Evolutionary conservation across 2,113 vertebrate genomes (phyloP).

Genomic region (Hippocampus zosterae): DNA sequence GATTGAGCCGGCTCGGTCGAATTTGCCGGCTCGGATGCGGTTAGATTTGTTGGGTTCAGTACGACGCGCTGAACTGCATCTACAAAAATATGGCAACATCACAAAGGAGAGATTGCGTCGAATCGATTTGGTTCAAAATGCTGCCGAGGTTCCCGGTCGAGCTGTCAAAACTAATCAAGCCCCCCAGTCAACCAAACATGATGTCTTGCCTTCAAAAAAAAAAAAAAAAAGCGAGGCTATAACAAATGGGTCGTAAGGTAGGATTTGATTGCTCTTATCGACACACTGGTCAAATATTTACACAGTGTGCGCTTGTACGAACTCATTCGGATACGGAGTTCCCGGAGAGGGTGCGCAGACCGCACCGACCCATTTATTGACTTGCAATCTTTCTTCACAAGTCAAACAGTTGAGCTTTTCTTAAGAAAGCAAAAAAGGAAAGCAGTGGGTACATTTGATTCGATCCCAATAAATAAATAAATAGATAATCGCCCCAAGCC

Average conservation of each 20-base stretch:
- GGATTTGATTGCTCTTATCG: constrained; percentile 5
- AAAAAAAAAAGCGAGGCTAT: constrained; percentile 2
- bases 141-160: no score
- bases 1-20: fast-evolving
- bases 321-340: not conserved
- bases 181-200: no score
- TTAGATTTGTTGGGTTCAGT: not conserved
- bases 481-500: no score
- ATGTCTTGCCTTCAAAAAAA: no score
- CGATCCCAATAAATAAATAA: no score
- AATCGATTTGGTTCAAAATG: no score
- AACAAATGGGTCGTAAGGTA: constrained; percentile 8
- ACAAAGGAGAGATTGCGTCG: not conserved
- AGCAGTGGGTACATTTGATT: no score
- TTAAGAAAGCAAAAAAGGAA: not conserved
- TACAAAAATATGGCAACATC: not conserved
- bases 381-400: not conserved
- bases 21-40: not conserved
- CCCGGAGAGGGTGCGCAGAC: not conserved
- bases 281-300: constrained; percentile 22
- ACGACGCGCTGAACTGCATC: not conserved
- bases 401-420: no score
- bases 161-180: no score
- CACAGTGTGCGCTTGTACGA: not conserved
- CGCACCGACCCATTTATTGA: no score